Conservation (phyloP, 1,140 invertebrate genomes). For the Drosophila bocki region DNA sequence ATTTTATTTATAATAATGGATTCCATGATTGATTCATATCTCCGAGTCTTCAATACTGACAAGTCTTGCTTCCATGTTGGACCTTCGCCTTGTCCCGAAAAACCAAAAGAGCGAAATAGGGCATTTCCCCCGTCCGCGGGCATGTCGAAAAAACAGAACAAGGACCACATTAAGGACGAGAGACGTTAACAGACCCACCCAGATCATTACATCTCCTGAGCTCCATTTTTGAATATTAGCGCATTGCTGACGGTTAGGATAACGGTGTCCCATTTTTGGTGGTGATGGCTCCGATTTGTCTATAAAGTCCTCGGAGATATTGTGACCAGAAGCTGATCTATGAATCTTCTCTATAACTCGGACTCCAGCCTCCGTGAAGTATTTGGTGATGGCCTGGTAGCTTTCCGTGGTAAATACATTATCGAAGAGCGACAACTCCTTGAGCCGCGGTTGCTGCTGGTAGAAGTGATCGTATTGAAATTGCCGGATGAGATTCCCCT, state of each 20-base stretch:
- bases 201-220: not conserved
- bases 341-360: conserved; percentile 3
- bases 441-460: conserved; percentile 9
- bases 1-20: not conserved
- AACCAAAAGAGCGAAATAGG: not conserved
- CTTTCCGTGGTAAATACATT: conserved; percentile 2
- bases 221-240: not conserved
- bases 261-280: not conserved
- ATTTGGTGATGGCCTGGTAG: conserved; percentile 6
- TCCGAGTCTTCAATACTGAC: conserved; percentile 7
- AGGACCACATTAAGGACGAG: conserved; percentile 7
- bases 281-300: not conserved
- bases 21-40: not conserved
- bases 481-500: conserved; percentile 4
- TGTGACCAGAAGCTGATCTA: not conserved
- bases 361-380: conserved; percentile 4
- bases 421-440: conserved; percentile 6
- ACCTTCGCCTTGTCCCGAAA: not conserved
- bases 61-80: not conserved
- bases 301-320: not conserved
- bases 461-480: conserved; percentile 13
- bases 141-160: not conserved
- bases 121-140: not conserved
- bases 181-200: not conserved
- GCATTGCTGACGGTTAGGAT: not conserved